These are phyloP conservation scores for Xylocampa areola DNA, from an alignment of 2,888 invertebrate genomes.

Conservation along the genomic window DNA sequence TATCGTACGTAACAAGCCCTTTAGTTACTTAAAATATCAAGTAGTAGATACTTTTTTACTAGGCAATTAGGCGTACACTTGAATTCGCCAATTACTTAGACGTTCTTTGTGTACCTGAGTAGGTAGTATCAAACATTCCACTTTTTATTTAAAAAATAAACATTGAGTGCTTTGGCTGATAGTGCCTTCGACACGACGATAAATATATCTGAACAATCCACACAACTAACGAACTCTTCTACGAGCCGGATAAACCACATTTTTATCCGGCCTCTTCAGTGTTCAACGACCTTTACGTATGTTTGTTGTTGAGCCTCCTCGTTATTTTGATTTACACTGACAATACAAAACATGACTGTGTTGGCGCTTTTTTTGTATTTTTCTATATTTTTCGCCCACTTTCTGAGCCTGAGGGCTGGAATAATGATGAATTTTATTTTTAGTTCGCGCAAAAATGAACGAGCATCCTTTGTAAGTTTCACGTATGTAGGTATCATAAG, in stretches of 20 bases:
- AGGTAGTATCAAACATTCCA: too few species aligned
- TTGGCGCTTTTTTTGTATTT: conserved; percentile 51
- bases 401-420: conserved; percentile 46
- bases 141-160: too few species aligned
- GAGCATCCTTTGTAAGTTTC: conserved; percentile 49
- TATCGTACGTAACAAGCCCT: too few species aligned
- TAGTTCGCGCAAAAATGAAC: conserved; percentile 34
- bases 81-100: too few species aligned
- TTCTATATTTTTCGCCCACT: conserved; percentile 51
- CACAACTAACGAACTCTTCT: conserved; percentile 18
- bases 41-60: too few species aligned
- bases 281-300: conserved; percentile 45
- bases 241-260: conserved; percentile 44
- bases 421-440: conserved; percentile 62
- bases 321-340: conserved; percentile 67
- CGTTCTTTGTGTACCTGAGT: too few species aligned
- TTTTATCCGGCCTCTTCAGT: conserved; percentile 49
- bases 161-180: too few species aligned
- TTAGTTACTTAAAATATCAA: too few species aligned
- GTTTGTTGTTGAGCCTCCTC: conserved; percentile 52
- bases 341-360: conserved; percentile 56
- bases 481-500: conserved; percentile 43
- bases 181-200: conserved; percentile 8
- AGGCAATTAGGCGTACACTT: too few species aligned
- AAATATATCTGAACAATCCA: conserved; percentile 27